These are phyloP conservation scores for Onychostruthus taczanowskii DNA, from an alignment of 2,113 vertebrate genomes.

Conservation along the genomic window DNA sequence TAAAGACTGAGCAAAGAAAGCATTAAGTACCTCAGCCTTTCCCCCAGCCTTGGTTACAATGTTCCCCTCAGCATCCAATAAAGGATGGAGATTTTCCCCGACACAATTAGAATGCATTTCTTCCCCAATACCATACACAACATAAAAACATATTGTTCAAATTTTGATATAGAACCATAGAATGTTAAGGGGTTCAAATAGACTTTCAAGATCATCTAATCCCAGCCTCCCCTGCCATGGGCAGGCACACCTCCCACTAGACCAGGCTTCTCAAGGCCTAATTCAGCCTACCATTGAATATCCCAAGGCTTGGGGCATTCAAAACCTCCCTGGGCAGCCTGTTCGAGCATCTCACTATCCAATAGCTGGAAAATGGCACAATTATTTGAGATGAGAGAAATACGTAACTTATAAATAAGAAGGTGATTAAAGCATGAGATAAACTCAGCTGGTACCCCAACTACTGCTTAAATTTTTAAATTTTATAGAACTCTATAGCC, in stretches of 20 bases:
- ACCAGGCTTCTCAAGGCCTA: background rate
- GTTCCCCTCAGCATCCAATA: background rate
- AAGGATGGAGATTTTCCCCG: background rate
- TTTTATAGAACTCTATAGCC: background rate
- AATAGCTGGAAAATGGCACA: background rate
- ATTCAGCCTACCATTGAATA: background rate
- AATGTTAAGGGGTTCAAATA: background rate
- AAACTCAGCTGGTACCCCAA: background rate
- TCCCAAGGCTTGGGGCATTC: fast-evolving
- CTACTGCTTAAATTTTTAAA: background rate
- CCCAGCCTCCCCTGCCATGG: background rate
- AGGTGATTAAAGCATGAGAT: background rate
- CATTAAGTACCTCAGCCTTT: background rate
- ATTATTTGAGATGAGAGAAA: background rate
- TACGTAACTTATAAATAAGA: background rate
- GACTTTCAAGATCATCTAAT: background rate
- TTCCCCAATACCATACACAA: background rate
- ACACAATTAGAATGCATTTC: background rate
- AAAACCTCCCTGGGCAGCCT: background rate
- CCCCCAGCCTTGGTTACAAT: background rate
- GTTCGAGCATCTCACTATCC: background rate
- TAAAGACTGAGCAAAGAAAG: background rate
- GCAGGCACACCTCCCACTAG: background rate
- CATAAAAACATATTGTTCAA: background rate
- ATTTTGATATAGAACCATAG: background rate